A percentile compares a stretch with the other conserved stretches of the same genome.
These are phyloP conservation scores for Chironex yamaguchii DNA, from an alignment of 30 jellyfish, hydroid and myxozoan species.

Conservation along the genomic window DNA sequence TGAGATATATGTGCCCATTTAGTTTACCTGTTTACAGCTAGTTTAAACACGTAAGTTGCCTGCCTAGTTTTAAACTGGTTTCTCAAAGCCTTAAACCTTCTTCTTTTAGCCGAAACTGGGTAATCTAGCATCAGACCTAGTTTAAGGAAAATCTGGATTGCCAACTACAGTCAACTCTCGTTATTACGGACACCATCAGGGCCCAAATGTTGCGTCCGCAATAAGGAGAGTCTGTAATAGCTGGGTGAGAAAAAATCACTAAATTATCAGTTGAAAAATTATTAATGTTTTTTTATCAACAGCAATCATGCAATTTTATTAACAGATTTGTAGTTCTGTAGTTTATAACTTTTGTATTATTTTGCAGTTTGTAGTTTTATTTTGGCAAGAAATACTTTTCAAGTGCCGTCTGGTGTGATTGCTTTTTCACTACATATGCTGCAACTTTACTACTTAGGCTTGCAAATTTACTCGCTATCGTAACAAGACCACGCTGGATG, in stretches of 20 bases:
- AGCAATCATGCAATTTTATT: conserved; percentile 7
- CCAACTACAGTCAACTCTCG: too few species aligned
- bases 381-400: neutral
- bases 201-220: conserved; percentile 14
- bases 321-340: conserved; percentile 13
- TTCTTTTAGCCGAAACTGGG: too few species aligned
- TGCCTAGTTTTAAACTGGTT: too few species aligned
- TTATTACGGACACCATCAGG: conserved; percentile 27
- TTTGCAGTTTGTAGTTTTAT: too few species aligned
- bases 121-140: too few species aligned
- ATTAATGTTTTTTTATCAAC: neutral
- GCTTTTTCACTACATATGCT: conserved; percentile 12
- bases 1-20: too few species aligned
- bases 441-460: conserved; percentile 16
- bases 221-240: conserved; percentile 6
- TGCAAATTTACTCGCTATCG: conserved; percentile 13
- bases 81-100: too few species aligned
- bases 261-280: neutral
- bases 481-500: conserved; percentile 22
- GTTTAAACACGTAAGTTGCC: too few species aligned
- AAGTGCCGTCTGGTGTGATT: conserved; percentile 21
- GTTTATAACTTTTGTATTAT: neutral
- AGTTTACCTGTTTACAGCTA: too few species aligned
- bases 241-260: conserved; percentile 9
- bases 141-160: too few species aligned